Conservation (phyloP, 2,113 vertebrate species). For the Panthera tigris region DNA sequence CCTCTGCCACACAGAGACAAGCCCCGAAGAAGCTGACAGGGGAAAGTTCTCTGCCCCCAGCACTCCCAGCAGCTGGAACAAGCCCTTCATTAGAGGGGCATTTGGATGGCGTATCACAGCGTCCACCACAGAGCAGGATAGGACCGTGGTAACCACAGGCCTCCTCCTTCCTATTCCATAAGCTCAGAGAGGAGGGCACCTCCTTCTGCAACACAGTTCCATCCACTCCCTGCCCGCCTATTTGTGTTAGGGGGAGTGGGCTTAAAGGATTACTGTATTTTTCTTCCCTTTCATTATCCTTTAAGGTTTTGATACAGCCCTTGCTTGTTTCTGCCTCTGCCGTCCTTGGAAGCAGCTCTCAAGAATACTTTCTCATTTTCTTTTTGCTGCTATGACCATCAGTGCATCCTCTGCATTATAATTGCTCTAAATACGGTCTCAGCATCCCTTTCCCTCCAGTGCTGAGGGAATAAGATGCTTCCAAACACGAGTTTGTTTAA, state of each 20-base stretch:
- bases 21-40: fast-evolving
- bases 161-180: background rate
- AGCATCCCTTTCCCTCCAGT: background rate
- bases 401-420: conserved; percentile 60
- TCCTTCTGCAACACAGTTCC: background rate
- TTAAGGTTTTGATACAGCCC: background rate
- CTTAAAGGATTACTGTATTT: background rate
- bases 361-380: conserved; percentile 59
- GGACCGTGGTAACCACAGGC: background rate
- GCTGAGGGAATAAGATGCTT: background rate
- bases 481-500: conserved; percentile 44
- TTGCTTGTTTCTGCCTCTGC: background rate
- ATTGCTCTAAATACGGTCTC: conserved; percentile 9
- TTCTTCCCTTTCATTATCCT: background rate
- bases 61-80: background rate
- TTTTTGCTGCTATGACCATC: conserved; percentile 70
- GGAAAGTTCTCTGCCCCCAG: background rate
- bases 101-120: background rate
- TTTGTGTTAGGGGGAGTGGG: background rate
- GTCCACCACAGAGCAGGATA: background rate
- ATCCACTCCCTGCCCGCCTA: background rate
- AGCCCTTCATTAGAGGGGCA: background rate
- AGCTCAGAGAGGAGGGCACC: background rate
- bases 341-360: conserved; percentile 52
- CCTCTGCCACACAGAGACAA: background rate